Evolutionary conservation across 2,113 vertebrate species (phyloP), one percentile per base, ranked within the genome.

Genomic region (Mohoua ochrocephala): DNA sequence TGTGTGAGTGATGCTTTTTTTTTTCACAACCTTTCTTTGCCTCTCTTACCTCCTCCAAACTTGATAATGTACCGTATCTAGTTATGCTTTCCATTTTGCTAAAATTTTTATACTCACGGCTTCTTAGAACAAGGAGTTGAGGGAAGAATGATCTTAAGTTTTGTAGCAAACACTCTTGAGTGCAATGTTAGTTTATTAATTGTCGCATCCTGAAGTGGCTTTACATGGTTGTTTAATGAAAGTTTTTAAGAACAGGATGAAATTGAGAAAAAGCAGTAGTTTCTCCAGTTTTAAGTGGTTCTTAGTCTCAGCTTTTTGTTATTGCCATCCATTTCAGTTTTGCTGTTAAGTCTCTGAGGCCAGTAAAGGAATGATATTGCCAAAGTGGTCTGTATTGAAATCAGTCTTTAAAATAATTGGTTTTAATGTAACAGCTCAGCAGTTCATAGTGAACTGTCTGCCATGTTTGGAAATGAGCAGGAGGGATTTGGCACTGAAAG

Each of bases 1-100:
- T 79, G 60, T 97, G 99, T 99, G 96, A 98, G 99, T 92, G 41
- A 33, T 61, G 8, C 64, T 84, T 56, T 31, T 41, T 76, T 50
- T 81, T 59, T 76, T 63, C 19, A 49, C 42, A 45, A 13, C 20
- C 9, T 79, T 85, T 69, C 10, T 56, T 76, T 85, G 12, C 18
- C 4, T 6, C 22, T n/a, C 21, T 84, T 94, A n/a, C 3, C 20
- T 90, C 21, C 68, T 82, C 30, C 22, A 52, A 47, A 50, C n/a
- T 71, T 93, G 10, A 30, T 76, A 14, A 28, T 71, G 5, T 59
- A 41, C 33, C 20, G 71, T 82, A 63, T 26, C 50, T 81, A 54
- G 23, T 71, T 84, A n/a, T 2, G 3, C 39, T 74, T 93, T 63
- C 35, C 11, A 18, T 60, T 84, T 91, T 6, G 7, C 30, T 73